Evolutionary conservation across 1,140 invertebrate species (phyloP), one percentile per base, ranked within the genome.

Genomic region (Camponotus pennsylvanicus): DNA sequence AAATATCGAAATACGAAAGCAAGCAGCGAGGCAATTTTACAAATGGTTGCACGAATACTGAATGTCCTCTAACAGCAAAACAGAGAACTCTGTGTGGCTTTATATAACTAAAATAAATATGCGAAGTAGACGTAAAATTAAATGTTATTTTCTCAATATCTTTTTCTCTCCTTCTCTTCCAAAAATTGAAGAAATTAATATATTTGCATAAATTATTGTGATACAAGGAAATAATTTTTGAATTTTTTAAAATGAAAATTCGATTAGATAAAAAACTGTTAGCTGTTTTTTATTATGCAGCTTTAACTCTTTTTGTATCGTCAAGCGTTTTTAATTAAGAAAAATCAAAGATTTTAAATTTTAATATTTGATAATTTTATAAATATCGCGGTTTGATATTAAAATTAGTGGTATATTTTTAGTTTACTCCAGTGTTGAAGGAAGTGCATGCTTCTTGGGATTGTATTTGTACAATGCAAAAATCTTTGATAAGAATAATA

Each of bases 1-100:
- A 83, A 83, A 83, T 83, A 83, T 83, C 79, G 79, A 75, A 42
- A 75, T 75, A 83, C 79, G 79, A 83, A 73, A 83, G 55, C 79
- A 49, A 83, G 40, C 79, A 59, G 18, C 21, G 69, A 49, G 67
- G 55, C 79, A 83, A 83, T 83, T 83, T 83, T 83, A 83, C 79
- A 83, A 75, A 83, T 61, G 79, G 69, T 75, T 83, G 69, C 79
- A 73, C 69, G 79, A 75, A 73, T 63, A 83, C 55, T 63, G 69
- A 83, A 83, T 75, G 69, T 83, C 57, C 71, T n/a, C n/a, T 61
- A 82, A 82, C 55, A 55, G 32, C 55, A 13, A 13, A 67, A 73
- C 11, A 21, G 27, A 71, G n/a, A 67, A 73, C 18, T 27, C 27
- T 61, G 37, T 8, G 37, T 59, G 71, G 69, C 15, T 61, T 83